Evolutionary conservation across 2,113 vertebrate species (phyloP).

Genomic region (Stigmatopora nigra): DNA sequence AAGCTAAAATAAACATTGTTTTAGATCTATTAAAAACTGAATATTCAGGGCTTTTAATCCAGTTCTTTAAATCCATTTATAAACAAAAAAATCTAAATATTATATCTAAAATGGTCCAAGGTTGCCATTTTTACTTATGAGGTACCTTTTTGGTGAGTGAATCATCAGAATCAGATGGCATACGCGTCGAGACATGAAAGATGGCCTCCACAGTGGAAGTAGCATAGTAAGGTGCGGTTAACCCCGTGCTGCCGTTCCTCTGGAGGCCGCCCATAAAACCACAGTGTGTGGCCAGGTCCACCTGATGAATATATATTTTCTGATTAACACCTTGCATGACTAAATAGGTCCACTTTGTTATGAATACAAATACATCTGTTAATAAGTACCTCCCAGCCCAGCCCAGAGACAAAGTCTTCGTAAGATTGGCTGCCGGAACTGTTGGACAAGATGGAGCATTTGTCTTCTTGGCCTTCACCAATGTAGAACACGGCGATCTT

Average conservation of each 20-base stretch:
- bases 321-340: background rate
- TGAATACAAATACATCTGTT: background rate
- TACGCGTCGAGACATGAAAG: slow-evolving; percentile 96
- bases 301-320: slow-evolving; percentile 62
- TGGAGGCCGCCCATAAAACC: slow-evolving; percentile 98
- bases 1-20: too few species aligned
- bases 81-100: too few species aligned
- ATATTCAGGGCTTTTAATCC: too few species aligned
- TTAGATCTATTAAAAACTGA: too few species aligned
- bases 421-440: slow-evolving; percentile 87
- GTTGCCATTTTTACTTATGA: background rate
- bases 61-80: too few species aligned
- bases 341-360: background rate
- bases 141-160: slow-evolving; percentile 93
- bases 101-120: too few species aligned
- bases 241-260: slow-evolving; percentile 92
- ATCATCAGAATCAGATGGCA: slow-evolving; percentile 91
- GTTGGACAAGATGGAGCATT: slow-evolving; percentile 94
- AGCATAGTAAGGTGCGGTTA: slow-evolving; percentile 91
- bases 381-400: slow-evolving; percentile 93
- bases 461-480: slow-evolving; percentile 95
- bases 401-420: slow-evolving; percentile 94
- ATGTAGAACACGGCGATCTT: slow-evolving; percentile 98
- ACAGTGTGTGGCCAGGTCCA: slow-evolving; percentile 88
- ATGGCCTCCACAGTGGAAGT: slow-evolving; percentile 95